These are phyloP conservation scores for Isotomurus palustris DNA, from an alignment of 2,888 invertebrate species.

Conservation along the genomic window DNA sequence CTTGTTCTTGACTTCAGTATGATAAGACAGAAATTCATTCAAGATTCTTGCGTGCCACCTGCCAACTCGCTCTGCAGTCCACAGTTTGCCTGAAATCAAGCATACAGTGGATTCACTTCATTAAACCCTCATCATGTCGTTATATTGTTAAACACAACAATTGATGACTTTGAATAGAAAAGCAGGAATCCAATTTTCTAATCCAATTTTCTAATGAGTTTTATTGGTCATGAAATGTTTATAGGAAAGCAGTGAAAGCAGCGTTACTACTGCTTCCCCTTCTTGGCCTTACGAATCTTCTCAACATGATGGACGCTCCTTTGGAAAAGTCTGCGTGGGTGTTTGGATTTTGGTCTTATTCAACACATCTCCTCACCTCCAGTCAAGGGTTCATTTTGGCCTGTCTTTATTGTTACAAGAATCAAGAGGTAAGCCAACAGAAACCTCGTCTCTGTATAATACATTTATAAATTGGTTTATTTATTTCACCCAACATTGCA, in stretches of 20 bases:
- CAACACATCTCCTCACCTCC: constrained; percentile 72
- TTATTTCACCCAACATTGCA: background rate
- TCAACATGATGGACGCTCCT: constrained; percentile 68
- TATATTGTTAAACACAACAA: too few relatives aligned
- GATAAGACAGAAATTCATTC: too few relatives aligned
- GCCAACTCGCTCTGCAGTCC: too few relatives aligned
- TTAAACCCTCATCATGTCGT: too few relatives aligned
- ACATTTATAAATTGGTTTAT: background rate
- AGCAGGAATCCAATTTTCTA: too few relatives aligned
- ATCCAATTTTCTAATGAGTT: too few relatives aligned
- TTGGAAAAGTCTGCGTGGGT: constrained; percentile 62
- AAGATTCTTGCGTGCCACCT: too few relatives aligned
- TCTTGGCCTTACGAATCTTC: constrained; percentile 71
- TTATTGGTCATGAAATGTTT: too few relatives aligned
- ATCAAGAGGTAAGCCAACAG: constrained; percentile 65
- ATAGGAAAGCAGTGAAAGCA: constrained; percentile 74
- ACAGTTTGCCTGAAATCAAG: too few relatives aligned
- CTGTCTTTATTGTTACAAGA: constrained; percentile 74
- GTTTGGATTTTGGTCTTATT: constrained; percentile 74
- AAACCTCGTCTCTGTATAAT: background rate
- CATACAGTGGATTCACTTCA: too few relatives aligned
- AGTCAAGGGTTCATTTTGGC: constrained; percentile 80
- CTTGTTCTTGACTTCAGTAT: too few relatives aligned
- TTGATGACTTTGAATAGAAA: too few relatives aligned
- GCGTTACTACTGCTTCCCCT: constrained; percentile 73